These are phyloP conservation scores for Beris morrisii DNA, from an alignment of 2,888 invertebrate species.

Conservation along the genomic window DNA sequence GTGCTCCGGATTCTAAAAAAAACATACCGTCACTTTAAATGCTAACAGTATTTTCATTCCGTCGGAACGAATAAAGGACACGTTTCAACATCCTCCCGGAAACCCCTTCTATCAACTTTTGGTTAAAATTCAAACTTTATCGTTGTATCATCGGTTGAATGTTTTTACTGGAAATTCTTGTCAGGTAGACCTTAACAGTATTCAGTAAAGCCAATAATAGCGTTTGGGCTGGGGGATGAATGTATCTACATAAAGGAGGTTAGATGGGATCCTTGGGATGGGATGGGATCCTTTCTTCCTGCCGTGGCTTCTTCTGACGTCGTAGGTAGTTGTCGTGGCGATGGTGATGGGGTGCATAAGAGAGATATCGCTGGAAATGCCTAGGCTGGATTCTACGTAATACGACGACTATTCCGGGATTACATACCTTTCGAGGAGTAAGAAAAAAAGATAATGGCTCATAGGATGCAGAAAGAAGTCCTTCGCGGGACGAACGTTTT, in stretches of 20 bases:
- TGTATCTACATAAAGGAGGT: slow-evolving; percentile 3
- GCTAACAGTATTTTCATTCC: slow-evolving; percentile 21
- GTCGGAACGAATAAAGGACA: not conserved
- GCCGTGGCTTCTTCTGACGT: too few species aligned
- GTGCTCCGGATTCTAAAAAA: not conserved
- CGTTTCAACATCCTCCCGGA: not conserved
- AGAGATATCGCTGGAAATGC: too few species aligned
- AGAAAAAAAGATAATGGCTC: too few species aligned
- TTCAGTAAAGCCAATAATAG: slow-evolving; percentile 9
- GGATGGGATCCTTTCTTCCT: too few species aligned
- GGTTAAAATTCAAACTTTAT: slow-evolving; percentile 16
- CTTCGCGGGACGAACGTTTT: not conserved
- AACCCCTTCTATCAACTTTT: not conserved
- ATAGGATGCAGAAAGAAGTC: too few species aligned
- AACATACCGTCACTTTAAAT: slow-evolving; percentile 20
- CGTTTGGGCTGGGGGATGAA: not conserved
- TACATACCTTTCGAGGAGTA: too few species aligned
- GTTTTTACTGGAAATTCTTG: slow-evolving; percentile 11
- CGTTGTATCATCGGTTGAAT: slow-evolving; percentile 10
- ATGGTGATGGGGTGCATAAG: too few species aligned
- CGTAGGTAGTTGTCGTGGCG: too few species aligned
- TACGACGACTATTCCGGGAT: too few species aligned
- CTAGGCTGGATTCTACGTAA: too few species aligned
- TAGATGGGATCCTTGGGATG: too few species aligned
- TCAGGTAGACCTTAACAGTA: slow-evolving; percentile 12